Base-by-base conservation (phyloP, 2,888 invertebrate species). In the Lysandra coridon region DNA sequence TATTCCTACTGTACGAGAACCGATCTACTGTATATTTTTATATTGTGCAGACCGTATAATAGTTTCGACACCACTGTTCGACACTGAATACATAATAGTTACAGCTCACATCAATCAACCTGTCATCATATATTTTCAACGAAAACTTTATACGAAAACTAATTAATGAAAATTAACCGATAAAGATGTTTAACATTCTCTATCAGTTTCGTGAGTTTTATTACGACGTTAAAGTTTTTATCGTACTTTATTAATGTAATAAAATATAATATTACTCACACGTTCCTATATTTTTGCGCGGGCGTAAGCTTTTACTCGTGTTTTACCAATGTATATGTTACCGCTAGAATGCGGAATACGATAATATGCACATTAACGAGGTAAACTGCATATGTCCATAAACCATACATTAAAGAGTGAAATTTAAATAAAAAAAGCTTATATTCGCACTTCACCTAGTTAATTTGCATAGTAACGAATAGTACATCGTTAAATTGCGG, bases 51-150 rank as follows among this genome's bases (percentile, higher is more conserved):
- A 53, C 4, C 53, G 53, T 53, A 53, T 53, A 44, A 44, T 44
- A 53, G 14, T 14, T 53, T 53, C 14, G 14, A 53, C 23, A 23
- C 23, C 14, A 4, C 6, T 44, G 23, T 53, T 53, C 14, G 14
- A 53, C 14, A 4, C 6, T 44, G 23, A 23, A 74, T 74, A 74
- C 4, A 83, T 86, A 86, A 88, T 91, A 92, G 90, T 90, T 89
- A 90, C 88, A 89, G 88, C 87, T 86, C 87, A 88, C 89, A 92
- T 91, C 89, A 88, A 92, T 92, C 92, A 91, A 90, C 84, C 89
- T 90, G 90, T 90, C 90, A 84, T 83, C 90, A 87, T 88, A 87
- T 90, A 90, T 90, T 91, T 90, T 89, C 87, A 86, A 89, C 86
- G 88, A 91, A 90, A 90, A 90, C 88, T 89, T 91, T 87, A 91